Evolutionary conservation across 2,113 vertebrate genomes (phyloP).

Genomic region (Gyps fulvus): DNA sequence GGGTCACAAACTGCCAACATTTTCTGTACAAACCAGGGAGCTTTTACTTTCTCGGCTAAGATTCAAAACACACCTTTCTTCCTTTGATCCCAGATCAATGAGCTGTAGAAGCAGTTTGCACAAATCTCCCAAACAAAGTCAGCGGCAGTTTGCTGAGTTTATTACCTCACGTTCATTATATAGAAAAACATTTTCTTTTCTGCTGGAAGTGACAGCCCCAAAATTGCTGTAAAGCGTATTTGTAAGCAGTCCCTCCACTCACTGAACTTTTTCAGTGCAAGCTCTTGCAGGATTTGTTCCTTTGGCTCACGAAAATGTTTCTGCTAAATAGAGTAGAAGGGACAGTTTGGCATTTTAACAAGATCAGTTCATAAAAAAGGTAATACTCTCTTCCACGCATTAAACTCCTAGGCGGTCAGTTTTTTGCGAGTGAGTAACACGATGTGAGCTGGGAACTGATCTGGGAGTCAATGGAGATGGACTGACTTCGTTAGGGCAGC

Average conservation of each 20-base stretch:
- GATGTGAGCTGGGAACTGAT: not conserved
- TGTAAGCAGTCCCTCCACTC: not conserved
- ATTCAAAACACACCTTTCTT: slow-evolving; percentile 58
- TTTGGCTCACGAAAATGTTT: not conserved
- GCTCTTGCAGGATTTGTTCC: not conserved
- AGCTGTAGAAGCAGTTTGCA: slow-evolving; percentile 48
- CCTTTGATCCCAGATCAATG: slow-evolving; percentile 55
- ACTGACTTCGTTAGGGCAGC: not conserved
- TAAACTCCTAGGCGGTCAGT: not conserved
- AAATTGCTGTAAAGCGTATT: not conserved
- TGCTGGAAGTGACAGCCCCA: not conserved
- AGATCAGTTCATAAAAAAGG: not conserved
- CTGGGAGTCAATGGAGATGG: not conserved
- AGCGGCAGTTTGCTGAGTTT: slow-evolving; percentile 11
- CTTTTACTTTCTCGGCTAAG: slow-evolving; percentile 59
- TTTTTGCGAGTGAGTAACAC: not conserved
- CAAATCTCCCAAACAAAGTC: slow-evolving; percentile 26
- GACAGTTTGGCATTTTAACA: not conserved
- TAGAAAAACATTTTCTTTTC: not conserved
- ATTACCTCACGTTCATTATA: slow-evolving; percentile 22
- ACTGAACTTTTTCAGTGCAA: not conserved
- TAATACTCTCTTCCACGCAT: not conserved
- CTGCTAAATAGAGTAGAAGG: not conserved
- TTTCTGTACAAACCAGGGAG: not conserved
- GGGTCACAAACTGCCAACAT: slow-evolving; percentile 17